A percentile compares a stretch with the other conserved stretches of the same genome.
phyloP scores from a whole-genome alignment of 2,113 vertebrate genomes.

The Edolisoma coerulescens region DNA sequence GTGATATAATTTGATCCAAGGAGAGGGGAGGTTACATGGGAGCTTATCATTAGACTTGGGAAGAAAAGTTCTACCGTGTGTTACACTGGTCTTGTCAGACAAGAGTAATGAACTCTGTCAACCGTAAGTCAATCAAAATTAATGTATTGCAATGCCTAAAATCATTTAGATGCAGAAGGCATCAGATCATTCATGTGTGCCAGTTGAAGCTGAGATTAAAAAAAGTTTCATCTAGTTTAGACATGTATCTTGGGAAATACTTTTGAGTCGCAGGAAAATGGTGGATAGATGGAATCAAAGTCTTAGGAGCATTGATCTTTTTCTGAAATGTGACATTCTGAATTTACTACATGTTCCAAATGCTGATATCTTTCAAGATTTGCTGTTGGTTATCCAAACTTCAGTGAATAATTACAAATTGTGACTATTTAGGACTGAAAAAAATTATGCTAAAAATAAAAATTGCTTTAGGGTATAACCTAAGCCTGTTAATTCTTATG shows the following conservation, averaged over 20 bases:
- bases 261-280: background rate
- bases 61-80: background rate
- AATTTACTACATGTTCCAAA: rapidly evolving
- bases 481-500: background rate
- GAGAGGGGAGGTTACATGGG: background rate
- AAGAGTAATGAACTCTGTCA: background rate
- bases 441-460: background rate
- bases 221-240: background rate
- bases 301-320: background rate
- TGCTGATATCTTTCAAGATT: background rate
- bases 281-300: background rate
- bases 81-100: background rate
- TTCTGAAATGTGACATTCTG: background rate
- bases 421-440: background rate
- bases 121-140: background rate
- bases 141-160: background rate
- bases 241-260: background rate
- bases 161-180: background rate
- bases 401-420: background rate
- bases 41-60: background rate
- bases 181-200: background rate
- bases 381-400: background rate
- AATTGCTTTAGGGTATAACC: background rate
- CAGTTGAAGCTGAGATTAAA: background rate
- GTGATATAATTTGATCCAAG: background rate